A percentile compares a stretch with the other conserved stretches of the same genome.
Conservation (phyloP, 2,797 vertebrate species). For the Xiphorhynchus erythropygius region DNA sequence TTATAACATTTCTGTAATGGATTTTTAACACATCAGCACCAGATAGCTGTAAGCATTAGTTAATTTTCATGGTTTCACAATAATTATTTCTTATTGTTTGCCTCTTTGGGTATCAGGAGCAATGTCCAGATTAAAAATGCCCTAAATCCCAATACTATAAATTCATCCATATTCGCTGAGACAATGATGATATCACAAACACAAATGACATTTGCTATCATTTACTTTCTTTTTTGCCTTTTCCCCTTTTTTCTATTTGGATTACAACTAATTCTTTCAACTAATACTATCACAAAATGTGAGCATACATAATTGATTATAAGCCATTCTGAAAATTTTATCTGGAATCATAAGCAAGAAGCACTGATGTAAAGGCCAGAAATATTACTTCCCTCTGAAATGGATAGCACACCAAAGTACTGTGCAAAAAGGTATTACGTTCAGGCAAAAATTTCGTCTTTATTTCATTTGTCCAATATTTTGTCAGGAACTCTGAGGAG, state of each 20-base stretch:
- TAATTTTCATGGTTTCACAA: not conserved
- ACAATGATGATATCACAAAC: not conserved
- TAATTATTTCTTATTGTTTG: not conserved
- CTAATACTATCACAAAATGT: not conserved
- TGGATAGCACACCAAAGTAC: not conserved
- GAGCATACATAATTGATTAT: not conserved
- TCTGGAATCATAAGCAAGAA: not conserved
- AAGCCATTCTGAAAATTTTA: not conserved
- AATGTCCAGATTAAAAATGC: constrained; percentile 7
- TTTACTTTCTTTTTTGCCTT: not conserved
- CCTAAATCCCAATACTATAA: not conserved
- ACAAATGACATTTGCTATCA: not conserved
- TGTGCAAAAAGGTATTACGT: not conserved
- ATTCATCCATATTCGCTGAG: not conserved
- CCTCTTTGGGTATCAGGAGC: not conserved
- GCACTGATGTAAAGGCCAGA: not conserved
- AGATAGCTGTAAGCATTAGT: not conserved
- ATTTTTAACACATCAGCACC: not conserved
- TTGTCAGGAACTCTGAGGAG: not conserved
- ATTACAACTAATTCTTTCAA: not conserved
- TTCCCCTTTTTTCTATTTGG: not conserved
- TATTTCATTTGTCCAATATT: not conserved
- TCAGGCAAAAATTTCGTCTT: not conserved
- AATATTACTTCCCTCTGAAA: not conserved
- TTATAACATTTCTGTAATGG: not conserved